These are phyloP conservation scores for Drosophila pegasa DNA, from an alignment of 2,888 invertebrate species.

Conservation along the genomic window DNA sequence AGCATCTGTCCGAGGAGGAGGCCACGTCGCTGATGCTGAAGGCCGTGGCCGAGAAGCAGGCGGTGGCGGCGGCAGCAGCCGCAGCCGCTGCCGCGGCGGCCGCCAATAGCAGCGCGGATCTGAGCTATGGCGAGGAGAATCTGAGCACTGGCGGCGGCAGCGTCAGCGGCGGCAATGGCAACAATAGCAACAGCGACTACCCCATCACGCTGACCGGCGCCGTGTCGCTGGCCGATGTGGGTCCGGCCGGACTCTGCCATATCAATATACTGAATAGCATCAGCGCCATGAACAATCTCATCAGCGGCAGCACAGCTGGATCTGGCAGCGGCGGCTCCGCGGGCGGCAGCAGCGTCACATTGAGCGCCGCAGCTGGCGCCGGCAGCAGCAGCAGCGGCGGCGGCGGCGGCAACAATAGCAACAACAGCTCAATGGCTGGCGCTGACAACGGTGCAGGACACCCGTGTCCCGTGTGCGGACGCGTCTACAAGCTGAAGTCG, in stretches of 20 bases:
- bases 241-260: conserved; percentile 79
- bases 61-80: conserved; percentile 52
- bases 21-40: conserved; percentile 80
- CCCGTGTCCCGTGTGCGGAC: conserved; percentile 92
- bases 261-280: conserved; percentile 83
- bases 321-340: conserved; percentile 32
- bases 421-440: conserved; percentile 53
- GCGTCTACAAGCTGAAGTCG: conserved; percentile 94
- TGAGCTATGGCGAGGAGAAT: conserved; percentile 78
- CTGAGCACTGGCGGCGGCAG: conserved; percentile 40
- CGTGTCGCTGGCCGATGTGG: conserved; percentile 80
- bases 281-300: conserved; percentile 83
- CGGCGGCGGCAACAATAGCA: conserved; percentile 13
- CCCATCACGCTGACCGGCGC: conserved; percentile 75
- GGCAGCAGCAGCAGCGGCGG: conserved; percentile 11
- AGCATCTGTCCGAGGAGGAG: conserved; percentile 81
- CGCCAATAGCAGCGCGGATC: conserved; percentile 72
- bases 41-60: conserved; percentile 80
- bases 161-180: conserved; percentile 42
- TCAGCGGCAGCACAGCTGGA: conserved; percentile 73
- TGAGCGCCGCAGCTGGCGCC: conserved; percentile 33
- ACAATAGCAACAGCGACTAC: conserved; percentile 72
- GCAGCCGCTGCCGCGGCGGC: conserved; percentile 56
- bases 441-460: conserved; percentile 86
- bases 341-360: conserved; percentile 34